Evolutionary conservation across 2,797 vertebrate genomes (phyloP).

Genomic region (Pseudochirops corinnae): DNA sequence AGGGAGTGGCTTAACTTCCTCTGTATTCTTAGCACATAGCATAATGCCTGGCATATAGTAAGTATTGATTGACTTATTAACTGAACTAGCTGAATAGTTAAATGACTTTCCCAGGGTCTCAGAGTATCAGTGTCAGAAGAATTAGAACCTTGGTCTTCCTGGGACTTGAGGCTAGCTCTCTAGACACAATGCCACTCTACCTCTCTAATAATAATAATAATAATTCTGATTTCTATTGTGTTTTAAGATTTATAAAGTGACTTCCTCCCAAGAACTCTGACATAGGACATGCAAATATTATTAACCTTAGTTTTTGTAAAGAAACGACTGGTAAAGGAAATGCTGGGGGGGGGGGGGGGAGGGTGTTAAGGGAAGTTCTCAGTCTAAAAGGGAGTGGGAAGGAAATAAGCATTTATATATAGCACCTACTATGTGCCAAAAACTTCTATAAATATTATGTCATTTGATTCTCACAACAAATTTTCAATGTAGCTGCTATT

Average conservation of each 20-base stretch:
- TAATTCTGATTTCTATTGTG: not conserved
- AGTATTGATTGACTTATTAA: no score
- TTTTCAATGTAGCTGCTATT: not conserved
- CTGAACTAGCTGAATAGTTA: no score
- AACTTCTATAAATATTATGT: not conserved
- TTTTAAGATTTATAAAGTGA: not conserved
- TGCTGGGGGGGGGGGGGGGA: rapidly evolving
- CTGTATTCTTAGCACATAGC: not conserved
- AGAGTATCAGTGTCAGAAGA: not conserved
- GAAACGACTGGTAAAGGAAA: not conserved
- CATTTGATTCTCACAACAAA: not conserved
- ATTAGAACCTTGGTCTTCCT: not conserved
- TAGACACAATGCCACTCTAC: not conserved
- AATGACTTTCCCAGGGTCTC: not conserved
- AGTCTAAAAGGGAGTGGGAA: not conserved
- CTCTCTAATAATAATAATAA: not conserved
- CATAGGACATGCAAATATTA: no score
- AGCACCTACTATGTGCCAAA: not conserved
- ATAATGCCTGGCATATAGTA: no score
- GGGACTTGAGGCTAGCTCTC: not conserved
- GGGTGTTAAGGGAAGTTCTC: no score
- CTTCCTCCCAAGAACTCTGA: no score
- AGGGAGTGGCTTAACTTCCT: not conserved
- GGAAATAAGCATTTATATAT: not conserved
- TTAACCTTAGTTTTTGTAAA: no score